phyloP scores from a whole-genome alignment of 2,797 vertebrate genomes.

The Manis pentadactyla region DNA sequence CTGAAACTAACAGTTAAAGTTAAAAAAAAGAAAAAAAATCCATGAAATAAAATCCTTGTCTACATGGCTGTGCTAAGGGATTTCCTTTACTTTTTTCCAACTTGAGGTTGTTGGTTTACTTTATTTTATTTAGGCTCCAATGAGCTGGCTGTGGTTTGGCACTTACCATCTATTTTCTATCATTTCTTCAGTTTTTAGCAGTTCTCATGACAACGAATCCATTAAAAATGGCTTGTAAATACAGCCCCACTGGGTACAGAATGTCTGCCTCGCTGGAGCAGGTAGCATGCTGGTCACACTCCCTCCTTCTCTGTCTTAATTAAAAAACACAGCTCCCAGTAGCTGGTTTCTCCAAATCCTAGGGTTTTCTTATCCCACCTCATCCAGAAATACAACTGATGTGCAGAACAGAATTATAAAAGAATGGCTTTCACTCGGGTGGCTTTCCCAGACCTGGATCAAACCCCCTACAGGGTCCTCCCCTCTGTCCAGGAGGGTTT shows the following conservation, averaged over 20 bases:
- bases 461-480: not conserved
- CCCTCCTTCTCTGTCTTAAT: not conserved
- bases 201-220: not conserved
- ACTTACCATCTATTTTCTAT: not conserved
- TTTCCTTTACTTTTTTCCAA: not conserved
- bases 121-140: not conserved
- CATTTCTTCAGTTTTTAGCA: not conserved
- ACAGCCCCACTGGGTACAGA: not conserved
- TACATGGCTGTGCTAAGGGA: not conserved
- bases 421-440: not conserved
- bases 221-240: not conserved
- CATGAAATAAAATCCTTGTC: not conserved
- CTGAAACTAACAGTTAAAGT: not conserved
- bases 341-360: not conserved
- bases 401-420: not conserved
- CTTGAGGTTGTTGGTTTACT: not conserved
- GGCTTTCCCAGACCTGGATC: not conserved
- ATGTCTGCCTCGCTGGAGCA: not conserved
- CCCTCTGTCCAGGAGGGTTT: not conserved
- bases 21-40: not conserved
- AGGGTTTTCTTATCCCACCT: not conserved
- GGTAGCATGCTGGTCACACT: fast-evolving
- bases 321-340: not conserved
- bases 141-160: not conserved
- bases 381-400: not conserved